Conservation (phyloP, 1,140 invertebrate genomes). For the Cherax quadricarinatus region DNA sequence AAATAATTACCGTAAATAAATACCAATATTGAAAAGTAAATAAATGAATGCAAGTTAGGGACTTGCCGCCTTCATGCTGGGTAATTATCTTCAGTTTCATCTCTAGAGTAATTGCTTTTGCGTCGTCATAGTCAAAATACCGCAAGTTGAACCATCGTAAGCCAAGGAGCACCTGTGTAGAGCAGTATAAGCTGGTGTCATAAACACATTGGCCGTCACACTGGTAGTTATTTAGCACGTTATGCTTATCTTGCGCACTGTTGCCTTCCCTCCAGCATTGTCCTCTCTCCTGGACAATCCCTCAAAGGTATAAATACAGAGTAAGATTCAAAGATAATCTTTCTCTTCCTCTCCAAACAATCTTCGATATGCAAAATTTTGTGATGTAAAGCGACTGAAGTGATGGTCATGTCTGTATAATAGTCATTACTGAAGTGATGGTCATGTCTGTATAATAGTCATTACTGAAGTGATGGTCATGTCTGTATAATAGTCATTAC, state of each 20-base stretch:
- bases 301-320: neutral
- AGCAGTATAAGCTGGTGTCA: neutral
- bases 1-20: too few species aligned
- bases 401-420: conserved; percentile 19
- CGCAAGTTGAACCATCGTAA: too few species aligned
- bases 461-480: too few species aligned
- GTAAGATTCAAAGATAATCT: neutral
- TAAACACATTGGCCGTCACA: neutral
- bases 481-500: conserved; percentile 47
- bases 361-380: conserved; percentile 19
- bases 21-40: too few species aligned
- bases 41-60: too few species aligned
- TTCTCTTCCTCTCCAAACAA: neutral
- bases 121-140: too few species aligned
- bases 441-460: too few species aligned
- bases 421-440: too few species aligned
- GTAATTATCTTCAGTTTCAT: too few species aligned
- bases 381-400: conserved; percentile 14
- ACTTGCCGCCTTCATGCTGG: too few species aligned
- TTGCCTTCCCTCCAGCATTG: neutral
- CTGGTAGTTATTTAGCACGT: neutral
- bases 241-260: neutral
- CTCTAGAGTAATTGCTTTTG: too few species aligned
- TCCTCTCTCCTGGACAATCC: neutral
- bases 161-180: neutral